These are phyloP conservation scores for Dallia pectoralis DNA, from an alignment of 2,797 vertebrate genomes.

Conservation along the genomic window DNA sequence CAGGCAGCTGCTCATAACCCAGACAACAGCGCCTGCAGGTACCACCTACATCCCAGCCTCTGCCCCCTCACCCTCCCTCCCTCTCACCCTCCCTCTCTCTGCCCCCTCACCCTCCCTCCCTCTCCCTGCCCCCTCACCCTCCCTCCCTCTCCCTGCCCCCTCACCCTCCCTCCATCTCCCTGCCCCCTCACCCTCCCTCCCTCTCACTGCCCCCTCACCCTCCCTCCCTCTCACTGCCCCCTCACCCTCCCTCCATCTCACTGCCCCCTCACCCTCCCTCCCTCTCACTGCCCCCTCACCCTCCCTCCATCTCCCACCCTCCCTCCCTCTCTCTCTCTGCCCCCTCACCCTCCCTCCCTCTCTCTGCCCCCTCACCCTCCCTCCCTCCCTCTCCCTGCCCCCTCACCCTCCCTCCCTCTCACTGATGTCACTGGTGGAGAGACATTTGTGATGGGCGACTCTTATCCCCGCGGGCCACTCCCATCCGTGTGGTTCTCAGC, in stretches of 20 bases:
- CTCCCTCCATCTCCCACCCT: too few relatives aligned
- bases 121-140: not conserved
- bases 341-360: too few relatives aligned
- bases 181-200: not conserved
- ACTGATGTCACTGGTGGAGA: not conserved
- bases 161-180: not conserved
- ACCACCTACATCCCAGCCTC: slow-evolving; percentile 21
- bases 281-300: too few relatives aligned
- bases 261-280: too few relatives aligned
- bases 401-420: too few relatives aligned
- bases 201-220: too few relatives aligned
- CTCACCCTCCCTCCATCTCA: not conserved
- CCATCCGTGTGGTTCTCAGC: too few relatives aligned
- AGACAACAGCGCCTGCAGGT: slow-evolving; percentile 29
- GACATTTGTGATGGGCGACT: too few relatives aligned
- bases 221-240: not conserved
- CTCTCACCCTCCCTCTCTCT: not conserved
- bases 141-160: not conserved
- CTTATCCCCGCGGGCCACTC: too few relatives aligned
- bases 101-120: not conserved
- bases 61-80: slow-evolving; percentile 7
- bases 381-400: too few relatives aligned
- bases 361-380: too few relatives aligned
- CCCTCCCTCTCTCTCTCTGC: not conserved
- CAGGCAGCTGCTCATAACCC: slow-evolving; percentile 54